These are phyloP conservation scores for Micropterix aruncella DNA, from an alignment of 2,888 invertebrate species.

Conservation along the genomic window DNA sequence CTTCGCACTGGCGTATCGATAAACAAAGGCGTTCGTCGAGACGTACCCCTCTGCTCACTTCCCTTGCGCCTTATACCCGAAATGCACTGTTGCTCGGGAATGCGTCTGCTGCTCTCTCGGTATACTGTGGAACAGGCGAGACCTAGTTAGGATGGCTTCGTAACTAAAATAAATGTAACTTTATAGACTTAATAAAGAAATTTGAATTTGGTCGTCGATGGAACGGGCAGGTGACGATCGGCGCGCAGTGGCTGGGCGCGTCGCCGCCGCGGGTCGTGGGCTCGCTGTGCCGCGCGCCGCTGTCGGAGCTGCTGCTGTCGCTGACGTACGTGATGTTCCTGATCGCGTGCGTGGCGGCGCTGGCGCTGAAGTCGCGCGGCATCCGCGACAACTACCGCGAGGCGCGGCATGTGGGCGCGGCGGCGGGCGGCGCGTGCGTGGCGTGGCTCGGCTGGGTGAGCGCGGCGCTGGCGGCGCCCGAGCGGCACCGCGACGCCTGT, in stretches of 20 bases:
- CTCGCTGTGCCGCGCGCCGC: slow-evolving; percentile 48
- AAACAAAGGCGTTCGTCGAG: too few species aligned
- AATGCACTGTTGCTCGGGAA: too few species aligned
- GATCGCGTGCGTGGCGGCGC: slow-evolving; percentile 68
- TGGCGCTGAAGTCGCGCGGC: slow-evolving; percentile 74
- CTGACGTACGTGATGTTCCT: slow-evolving; percentile 74
- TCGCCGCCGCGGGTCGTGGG: slow-evolving; percentile 41
- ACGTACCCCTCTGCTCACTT: too few species aligned
- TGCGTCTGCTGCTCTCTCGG: too few species aligned
- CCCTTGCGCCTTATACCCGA: too few species aligned
- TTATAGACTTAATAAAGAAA: too few species aligned
- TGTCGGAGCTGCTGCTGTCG: slow-evolving; percentile 60
- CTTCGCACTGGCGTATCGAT: too few species aligned
- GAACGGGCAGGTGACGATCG: slow-evolving; percentile 64
- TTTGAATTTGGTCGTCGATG: too few species aligned
- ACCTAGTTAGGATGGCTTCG: too few species aligned
- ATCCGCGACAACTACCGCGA: slow-evolving; percentile 90
- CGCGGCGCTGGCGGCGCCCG: slow-evolving; percentile 65
- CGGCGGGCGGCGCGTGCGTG: slow-evolving; percentile 74
- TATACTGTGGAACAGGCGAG: too few species aligned
- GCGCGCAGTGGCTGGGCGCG: slow-evolving; percentile 70
- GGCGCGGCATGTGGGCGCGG: slow-evolving; percentile 82
- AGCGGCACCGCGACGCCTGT: slow-evolving; percentile 74
- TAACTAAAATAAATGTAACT: too few species aligned
- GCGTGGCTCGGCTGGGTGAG: slow-evolving; percentile 78